Evolutionary conservation across 2,888 invertebrate species (phyloP), one percentile per base, ranked within the genome.

Genomic region (Platycheirus albimanus): DNA sequence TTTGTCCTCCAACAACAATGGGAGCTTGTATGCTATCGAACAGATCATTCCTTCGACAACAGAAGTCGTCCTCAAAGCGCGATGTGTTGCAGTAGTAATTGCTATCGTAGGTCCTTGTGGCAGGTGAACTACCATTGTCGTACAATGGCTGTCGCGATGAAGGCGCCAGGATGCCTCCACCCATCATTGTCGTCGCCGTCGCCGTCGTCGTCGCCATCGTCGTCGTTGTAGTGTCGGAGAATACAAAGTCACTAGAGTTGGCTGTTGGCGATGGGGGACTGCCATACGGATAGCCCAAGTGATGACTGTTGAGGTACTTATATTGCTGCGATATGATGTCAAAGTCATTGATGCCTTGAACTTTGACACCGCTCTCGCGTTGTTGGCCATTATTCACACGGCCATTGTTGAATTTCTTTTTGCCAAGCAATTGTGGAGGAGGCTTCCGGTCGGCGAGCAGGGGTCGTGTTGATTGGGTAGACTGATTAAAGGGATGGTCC

Each of bases 311-410:
- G 54, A 90, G 81, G 85, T 89, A 89, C 72, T 88, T 88, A 76
- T 89, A 90, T 67, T 90, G 90, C 85, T 90, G 89, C 11, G 90
- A 89, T 66, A 90, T 87, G 66, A 89, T 88, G 86, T 89, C 89
- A 58, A 90, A 90, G 84, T 90, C 90, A 80, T 90, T 90, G 85
- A 90, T 90, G 56, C 90, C 90, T 45, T 90, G 90, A 85, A 90
- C 71, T 69, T 90, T 90, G 79, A 88, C 88, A 69, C 86, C 88
- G 70, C 88, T 89, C 63, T 89, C 89, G 43, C 88, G 88, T 75
- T 89, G 88, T 33, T 87, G 88, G 41, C 17, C 56, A 47, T 41
- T 36, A 52, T 58, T 64, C 38, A 30, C 67, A 61, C 61, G 74
- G 85, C 43, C 86, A 85, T 64, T 67, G 86, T 67, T 83, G 85